These are phyloP conservation scores for Coilia nasus DNA, from an alignment of 2,797 vertebrate species.

Conservation along the genomic window DNA sequence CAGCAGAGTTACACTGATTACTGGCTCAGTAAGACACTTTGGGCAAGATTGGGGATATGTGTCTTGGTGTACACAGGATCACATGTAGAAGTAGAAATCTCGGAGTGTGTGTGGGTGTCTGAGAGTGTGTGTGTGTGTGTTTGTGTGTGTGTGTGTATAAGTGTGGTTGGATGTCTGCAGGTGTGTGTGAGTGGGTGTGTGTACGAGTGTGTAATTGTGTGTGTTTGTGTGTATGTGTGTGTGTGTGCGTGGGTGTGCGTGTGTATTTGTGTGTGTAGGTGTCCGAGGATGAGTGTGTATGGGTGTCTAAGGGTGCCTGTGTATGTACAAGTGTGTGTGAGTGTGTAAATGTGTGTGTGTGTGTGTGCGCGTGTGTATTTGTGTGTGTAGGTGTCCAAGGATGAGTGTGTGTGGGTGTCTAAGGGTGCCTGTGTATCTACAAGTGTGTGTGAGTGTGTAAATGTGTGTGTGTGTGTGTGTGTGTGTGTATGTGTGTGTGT, in stretches of 20 bases:
- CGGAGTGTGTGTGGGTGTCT: not conserved
- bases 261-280: not conserved
- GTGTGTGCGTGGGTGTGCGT: not conserved
- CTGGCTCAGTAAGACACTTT: not conserved
- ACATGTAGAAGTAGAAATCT: not conserved
- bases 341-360: not conserved
- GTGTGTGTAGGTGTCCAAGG: not conserved
- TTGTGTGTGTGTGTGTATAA: no score
- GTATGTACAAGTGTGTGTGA: slow-evolving; percentile 12
- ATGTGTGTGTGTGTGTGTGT: not conserved
- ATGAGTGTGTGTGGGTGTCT: not conserved
- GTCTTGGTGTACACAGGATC: not conserved
- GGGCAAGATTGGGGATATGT: not conserved
- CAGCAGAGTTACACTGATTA: not conserved
- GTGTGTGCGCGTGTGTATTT: not conserved
- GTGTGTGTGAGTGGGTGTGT: no score
- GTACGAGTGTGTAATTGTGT: no score
- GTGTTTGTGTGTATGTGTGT: no score
- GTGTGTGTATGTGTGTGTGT: not conserved
- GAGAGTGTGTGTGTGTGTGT: not conserved
- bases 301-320: not conserved
- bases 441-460: not conserved
- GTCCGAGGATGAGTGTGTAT: not conserved
- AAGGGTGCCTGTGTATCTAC: not conserved
- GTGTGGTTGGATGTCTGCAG: no score